Percentiles rank a stretch among this genome's conserved stretches.
phyloP scores from a whole-genome alignment of 2,797 vertebrate species.

The Leptoclinus maculatus region DNA sequence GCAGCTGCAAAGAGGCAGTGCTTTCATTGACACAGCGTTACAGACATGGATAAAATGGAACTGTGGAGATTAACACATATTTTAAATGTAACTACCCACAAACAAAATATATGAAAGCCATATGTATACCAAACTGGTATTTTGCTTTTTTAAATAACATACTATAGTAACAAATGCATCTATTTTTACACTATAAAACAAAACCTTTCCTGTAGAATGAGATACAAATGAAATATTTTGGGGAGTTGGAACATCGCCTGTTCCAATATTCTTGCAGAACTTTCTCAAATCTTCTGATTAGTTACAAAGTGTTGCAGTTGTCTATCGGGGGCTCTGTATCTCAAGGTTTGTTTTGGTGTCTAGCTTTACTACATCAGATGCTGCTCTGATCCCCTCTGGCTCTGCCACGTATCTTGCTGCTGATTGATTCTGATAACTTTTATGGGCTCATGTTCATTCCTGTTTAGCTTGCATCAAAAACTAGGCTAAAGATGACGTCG shows the following conservation, averaged over 20 bases:
- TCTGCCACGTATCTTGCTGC: conserved; percentile 44
- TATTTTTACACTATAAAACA: not conserved
- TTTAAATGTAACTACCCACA: conserved; percentile 12
- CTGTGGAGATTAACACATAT: conserved; percentile 19
- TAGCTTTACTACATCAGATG: conserved; percentile 45
- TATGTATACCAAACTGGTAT: conserved; percentile 4
- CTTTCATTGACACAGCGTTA: conserved; percentile 36
- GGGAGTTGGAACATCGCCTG: not conserved
- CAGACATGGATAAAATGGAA: conserved; percentile 34
- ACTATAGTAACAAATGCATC: conserved; percentile 18
- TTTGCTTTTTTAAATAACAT: not conserved
- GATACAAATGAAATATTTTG: not conserved
- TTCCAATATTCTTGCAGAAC: not conserved
- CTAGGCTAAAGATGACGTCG: conserved; percentile 64
- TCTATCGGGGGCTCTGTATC: conserved; percentile 15
- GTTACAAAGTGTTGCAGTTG: conserved; percentile 26
- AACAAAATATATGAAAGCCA: conserved; percentile 23
- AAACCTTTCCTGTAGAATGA: conserved; percentile 10
- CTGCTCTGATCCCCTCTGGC: conserved; percentile 38
- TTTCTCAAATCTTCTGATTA: not conserved
- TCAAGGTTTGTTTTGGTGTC: conserved; percentile 48
- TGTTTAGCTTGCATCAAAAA: conserved; percentile 66
- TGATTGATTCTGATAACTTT: conserved; percentile 58
- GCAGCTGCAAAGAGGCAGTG: conserved; percentile 26
- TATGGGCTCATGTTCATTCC: conserved; percentile 46